Base-by-base conservation (phyloP, 2,113 vertebrate species). In the Piliocolobus tephrosceles region DNA sequence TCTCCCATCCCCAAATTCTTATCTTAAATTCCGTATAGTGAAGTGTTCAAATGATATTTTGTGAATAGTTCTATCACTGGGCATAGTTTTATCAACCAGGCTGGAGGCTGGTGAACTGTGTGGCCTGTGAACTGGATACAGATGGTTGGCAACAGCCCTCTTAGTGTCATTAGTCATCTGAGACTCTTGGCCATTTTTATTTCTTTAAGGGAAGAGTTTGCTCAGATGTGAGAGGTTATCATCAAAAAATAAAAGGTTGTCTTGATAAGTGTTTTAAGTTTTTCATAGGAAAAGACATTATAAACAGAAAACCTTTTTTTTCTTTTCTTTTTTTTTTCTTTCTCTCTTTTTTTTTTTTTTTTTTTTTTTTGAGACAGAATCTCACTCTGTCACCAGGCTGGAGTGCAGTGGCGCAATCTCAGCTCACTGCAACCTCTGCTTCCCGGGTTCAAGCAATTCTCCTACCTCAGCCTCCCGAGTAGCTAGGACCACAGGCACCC, bases 301-400 rank as follows among this genome's bases (percentile, higher is more conserved):
- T 83, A 94, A 88, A 78, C n/a, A 96, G 78, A 78, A 97, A 89
- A 23, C 17, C 30, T 82, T 83, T 82, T 82, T 85, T 97, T 95
- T 61, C 50, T 52, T 18, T 52, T 52, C 50, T 52, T 52, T 50
- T 45, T 45, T 45, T 27, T 81, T 79, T 82, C 78, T 97, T 94
- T 61, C 47, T 47, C 3, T 50, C 12, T 11, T 47, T 47, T 50
- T 14, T 50, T 16, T 5, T 52, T 52, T 52, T n/a, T n/a, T n/a
- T n/a, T n/a, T 18, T 52, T 55, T 52, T 52, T 52, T 55, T 55
- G 17, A 18, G 17, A 55, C 6, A 17, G 52, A 55, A 17, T 55
- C 5, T 55, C 17, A 18, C 52, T 55, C 52, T 55, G 52, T 55
- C 18, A 18, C 17, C 52, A 55, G 6, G 52, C 52, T 55, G 52